Conservation (phyloP, 1,140 invertebrate species). For the Nasonia vitripennis region DNA sequence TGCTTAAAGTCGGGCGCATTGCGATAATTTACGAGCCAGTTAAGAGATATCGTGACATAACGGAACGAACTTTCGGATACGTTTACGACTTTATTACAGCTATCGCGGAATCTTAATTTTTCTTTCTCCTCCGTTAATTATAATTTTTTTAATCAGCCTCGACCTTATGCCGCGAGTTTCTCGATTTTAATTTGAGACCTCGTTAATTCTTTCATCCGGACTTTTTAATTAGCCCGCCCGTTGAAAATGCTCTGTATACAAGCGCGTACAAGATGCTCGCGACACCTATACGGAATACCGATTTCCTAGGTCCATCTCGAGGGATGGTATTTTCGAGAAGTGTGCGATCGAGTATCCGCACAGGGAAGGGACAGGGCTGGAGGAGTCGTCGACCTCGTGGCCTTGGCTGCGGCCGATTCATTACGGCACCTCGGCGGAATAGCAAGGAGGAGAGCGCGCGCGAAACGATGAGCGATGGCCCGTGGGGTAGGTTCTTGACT, state of each 20-base stretch:
- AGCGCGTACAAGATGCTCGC: too few species aligned
- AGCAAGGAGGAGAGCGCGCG: slow-evolving; percentile 30
- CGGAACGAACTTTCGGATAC: slow-evolving; percentile 12
- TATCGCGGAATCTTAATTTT: slow-evolving; percentile 22
- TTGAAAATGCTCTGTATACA: too few species aligned
- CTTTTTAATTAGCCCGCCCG: too few species aligned
- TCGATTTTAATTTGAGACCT: background rate
- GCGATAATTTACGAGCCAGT: slow-evolving; percentile 28
- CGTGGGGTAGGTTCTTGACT: slow-evolving; percentile 69
- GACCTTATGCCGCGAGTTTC: too few species aligned
- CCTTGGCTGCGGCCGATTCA: slow-evolving; percentile 18
- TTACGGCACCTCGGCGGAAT: background rate
- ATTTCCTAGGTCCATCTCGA: background rate
- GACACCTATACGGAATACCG: too few species aligned
- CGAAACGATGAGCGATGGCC: slow-evolving; percentile 65
- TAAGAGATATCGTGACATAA: slow-evolving; percentile 21
- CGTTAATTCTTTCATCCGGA: background rate
- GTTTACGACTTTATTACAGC: slow-evolving; percentile 11
- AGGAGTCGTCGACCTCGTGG: slow-evolving; percentile 5
- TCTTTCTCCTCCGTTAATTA: background rate
- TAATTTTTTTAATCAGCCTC: background rate
- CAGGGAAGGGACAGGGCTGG: background rate
- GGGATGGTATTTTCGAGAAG: background rate
- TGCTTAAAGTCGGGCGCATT: background rate
- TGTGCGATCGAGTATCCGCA: background rate